Conservation (phyloP, 2,113 vertebrate genomes). For the Phrynosoma blainvillii region DNA sequence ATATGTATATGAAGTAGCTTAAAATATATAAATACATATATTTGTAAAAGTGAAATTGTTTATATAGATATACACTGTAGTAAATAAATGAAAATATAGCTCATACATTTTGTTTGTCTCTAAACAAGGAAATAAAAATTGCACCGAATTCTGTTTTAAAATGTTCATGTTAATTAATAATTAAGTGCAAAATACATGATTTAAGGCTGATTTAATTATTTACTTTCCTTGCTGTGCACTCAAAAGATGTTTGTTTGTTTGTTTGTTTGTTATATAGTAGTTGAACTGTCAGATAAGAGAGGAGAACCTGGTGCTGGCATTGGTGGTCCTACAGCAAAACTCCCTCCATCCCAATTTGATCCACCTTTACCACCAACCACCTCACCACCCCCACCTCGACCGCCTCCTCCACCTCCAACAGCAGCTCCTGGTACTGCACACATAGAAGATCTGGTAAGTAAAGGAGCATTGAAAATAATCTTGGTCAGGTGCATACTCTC, state of each 20-base stretch:
- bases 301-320: constrained; percentile 72
- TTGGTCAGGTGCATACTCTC: not conserved
- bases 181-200: not conserved
- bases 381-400: not conserved
- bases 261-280: constrained; percentile 25
- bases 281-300: constrained; percentile 73
- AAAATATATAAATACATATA: not conserved
- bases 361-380: constrained; percentile 34
- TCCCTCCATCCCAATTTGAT: constrained; percentile 70
- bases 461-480: not conserved
- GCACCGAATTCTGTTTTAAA: not conserved
- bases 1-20: not conserved
- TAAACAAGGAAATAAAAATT: constrained; percentile 4
- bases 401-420: constrained; percentile 15
- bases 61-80: not conserved
- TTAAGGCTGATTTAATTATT: not conserved
- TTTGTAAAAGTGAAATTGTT: not conserved
- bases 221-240: not conserved
- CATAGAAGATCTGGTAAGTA: constrained; percentile 67
- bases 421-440: constrained; percentile 54
- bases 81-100: not conserved
- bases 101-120: not conserved
- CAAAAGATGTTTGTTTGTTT: not conserved
- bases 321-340: constrained; percentile 10
- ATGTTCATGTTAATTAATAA: not conserved